A percentile compares a stretch with the other conserved stretches of the same genome.
Conservation (phyloP, 2,113 vertebrate species). For the Mormoops blainvillei region DNA sequence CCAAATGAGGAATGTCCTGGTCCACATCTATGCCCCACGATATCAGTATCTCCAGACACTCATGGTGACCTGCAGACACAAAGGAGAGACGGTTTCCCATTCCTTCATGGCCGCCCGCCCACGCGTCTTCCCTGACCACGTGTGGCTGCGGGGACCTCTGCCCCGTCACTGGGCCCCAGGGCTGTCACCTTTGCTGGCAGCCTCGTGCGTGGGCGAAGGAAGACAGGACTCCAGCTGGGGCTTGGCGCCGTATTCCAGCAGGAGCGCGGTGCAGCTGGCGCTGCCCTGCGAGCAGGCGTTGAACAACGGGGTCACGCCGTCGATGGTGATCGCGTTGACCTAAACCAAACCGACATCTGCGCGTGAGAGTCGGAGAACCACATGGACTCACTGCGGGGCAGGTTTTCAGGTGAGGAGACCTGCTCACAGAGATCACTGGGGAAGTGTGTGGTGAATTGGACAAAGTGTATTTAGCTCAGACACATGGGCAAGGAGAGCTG, state of each 20-base stretch:
- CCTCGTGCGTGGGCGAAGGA: constrained; percentile 92
- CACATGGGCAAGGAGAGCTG: neutral
- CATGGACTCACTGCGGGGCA: neutral
- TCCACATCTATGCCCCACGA: constrained; percentile 94
- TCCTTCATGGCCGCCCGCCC: neutral
- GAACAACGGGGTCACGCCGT: constrained; percentile 93
- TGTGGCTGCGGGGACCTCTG: neutral
- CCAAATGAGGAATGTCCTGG: constrained; percentile 91
- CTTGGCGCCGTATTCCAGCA: constrained; percentile 92
- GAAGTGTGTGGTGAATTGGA: neutral
- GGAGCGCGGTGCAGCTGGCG: constrained; percentile 86
- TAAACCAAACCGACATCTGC: constrained; percentile 69
- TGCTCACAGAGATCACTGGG: neutral
- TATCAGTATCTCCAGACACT: constrained; percentile 91
- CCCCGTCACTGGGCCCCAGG: fast-evolving
- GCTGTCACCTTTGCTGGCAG: constrained; percentile 89
- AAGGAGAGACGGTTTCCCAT: fast-evolving
- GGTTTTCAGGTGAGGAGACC: neutral
- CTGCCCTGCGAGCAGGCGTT: constrained; percentile 92
- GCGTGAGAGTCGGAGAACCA: neutral
- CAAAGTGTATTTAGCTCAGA: neutral
- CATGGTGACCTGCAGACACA: constrained; percentile 87
- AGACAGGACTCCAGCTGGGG: constrained; percentile 87
- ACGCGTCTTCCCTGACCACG: neutral
- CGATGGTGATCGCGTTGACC: constrained; percentile 93